Conservation (phyloP, 2,797 vertebrate genomes). For the Acrossocheilus fasciatus region DNA sequence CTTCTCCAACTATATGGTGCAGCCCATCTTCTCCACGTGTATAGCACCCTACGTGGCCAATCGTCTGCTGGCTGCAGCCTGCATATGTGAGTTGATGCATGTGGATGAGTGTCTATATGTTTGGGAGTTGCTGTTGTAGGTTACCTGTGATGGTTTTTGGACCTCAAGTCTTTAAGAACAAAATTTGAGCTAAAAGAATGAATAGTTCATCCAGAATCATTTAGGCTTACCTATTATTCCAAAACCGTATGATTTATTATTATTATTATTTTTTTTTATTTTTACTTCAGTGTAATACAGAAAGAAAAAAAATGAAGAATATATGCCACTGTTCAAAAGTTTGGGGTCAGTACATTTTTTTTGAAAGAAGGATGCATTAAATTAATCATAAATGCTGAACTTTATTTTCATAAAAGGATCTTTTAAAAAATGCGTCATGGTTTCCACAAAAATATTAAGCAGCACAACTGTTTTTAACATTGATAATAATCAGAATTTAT, state of each 20-base stretch:
- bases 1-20: slow-evolving; percentile 94
- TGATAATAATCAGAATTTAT: not conserved
- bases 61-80: slow-evolving; percentile 87
- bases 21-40: slow-evolving; percentile 90
- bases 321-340: not conserved
- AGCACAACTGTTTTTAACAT: not conserved
- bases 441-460: not conserved
- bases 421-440: not conserved
- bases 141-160: not conserved
- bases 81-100: slow-evolving; percentile 86
- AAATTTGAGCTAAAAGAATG: not conserved
- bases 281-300: slow-evolving; percentile 12
- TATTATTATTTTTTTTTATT: not conserved
- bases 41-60: slow-evolving; percentile 84
- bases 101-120: slow-evolving; percentile 19
- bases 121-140: slow-evolving; percentile 7
- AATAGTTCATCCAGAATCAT: not conserved
- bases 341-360: not conserved
- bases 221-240: not conserved
- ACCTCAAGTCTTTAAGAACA: not conserved
- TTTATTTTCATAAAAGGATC: not conserved
- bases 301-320: not conserved
- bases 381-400: not conserved
- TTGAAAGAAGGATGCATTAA: not conserved
- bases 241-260: not conserved